Evolutionary conservation across 2,113 vertebrate species (phyloP).

Genomic region (Grus americana): DNA sequence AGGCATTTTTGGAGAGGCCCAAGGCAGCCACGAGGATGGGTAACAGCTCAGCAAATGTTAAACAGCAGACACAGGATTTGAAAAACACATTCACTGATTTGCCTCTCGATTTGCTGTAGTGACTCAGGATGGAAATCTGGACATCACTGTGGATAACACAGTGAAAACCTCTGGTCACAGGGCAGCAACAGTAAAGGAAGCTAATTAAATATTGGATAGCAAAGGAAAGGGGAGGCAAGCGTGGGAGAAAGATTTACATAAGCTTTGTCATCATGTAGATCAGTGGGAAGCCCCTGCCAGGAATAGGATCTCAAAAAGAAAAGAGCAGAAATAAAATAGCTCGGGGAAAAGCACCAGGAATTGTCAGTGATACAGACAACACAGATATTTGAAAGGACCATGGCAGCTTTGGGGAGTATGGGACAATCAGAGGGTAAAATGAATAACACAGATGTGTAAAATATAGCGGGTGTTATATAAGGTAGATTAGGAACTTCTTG

Average conservation of each 20-base stretch:
- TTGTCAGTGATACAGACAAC: background rate
- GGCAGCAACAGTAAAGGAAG: conserved; percentile 11
- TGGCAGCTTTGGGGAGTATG: background rate
- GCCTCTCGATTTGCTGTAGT: background rate
- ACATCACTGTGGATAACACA: conserved; percentile 1
- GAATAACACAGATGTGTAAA: conserved; percentile 25
- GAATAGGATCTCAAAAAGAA: background rate
- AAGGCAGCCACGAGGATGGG: background rate
- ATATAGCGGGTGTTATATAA: background rate
- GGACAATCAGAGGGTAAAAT: background rate
- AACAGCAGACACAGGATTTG: background rate
- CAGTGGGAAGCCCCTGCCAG: conserved; percentile 11
- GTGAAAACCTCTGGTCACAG: conserved; percentile 31
- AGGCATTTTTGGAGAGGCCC: background rate
- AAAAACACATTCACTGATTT: background rate
- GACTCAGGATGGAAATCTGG: conserved; percentile 44
- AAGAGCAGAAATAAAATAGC: background rate
- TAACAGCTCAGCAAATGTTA: background rate
- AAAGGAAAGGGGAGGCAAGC: conserved; percentile 5
- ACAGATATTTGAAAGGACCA: background rate
- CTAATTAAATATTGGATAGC: conserved; percentile 43
- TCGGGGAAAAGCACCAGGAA: background rate
- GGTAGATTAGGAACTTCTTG: conserved; percentile 33
- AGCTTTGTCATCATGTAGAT: conserved; percentile 13
- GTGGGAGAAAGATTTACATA: conserved; percentile 37